phyloP scores from a whole-genome alignment of 2,888 invertebrate genomes.

The Exephanes ischioxanthus region DNA sequence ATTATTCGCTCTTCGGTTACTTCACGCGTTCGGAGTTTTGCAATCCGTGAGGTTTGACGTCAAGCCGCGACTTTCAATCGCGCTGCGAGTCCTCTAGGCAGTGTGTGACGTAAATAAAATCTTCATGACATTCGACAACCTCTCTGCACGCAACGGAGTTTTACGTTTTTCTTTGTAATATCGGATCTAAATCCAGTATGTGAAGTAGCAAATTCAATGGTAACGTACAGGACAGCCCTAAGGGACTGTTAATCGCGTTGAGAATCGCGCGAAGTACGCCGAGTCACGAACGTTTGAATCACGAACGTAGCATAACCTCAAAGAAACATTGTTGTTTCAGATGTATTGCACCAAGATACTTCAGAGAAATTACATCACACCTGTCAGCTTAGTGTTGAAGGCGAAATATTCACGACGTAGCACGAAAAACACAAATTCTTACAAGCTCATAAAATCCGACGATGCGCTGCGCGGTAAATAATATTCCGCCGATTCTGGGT shows the following conservation, averaged over 20 bases:
- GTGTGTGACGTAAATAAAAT: constrained; percentile 58
- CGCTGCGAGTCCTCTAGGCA: background rate
- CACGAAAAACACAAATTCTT: constrained; percentile 79
- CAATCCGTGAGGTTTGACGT: background rate
- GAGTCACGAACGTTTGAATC: background rate
- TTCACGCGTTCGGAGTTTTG: background rate
- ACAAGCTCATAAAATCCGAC: constrained; percentile 78
- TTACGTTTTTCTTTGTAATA: constrained; percentile 45
- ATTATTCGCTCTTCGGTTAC: background rate
- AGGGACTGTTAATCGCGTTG: background rate
- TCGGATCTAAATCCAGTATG: constrained; percentile 66
- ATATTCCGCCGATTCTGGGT: background rate
- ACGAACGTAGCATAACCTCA: constrained; percentile 65
- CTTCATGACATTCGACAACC: constrained; percentile 69
- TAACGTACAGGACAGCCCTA: constrained; percentile 7
- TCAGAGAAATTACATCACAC: constrained; percentile 74
- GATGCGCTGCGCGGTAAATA: constrained; percentile 77
- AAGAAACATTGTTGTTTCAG: constrained; percentile 71
- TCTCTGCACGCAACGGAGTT: constrained; percentile 32
- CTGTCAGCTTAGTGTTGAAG: constrained; percentile 75
- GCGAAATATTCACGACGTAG: constrained; percentile 81
- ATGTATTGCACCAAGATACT: constrained; percentile 81
- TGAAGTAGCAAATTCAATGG: constrained; percentile 62
- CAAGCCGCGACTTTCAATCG: constrained; percentile 1
- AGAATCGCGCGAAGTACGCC: background rate